These are phyloP conservation scores for Drosophila lutescens DNA, from an alignment of 2,888 invertebrate genomes.

Conservation along the genomic window DNA sequence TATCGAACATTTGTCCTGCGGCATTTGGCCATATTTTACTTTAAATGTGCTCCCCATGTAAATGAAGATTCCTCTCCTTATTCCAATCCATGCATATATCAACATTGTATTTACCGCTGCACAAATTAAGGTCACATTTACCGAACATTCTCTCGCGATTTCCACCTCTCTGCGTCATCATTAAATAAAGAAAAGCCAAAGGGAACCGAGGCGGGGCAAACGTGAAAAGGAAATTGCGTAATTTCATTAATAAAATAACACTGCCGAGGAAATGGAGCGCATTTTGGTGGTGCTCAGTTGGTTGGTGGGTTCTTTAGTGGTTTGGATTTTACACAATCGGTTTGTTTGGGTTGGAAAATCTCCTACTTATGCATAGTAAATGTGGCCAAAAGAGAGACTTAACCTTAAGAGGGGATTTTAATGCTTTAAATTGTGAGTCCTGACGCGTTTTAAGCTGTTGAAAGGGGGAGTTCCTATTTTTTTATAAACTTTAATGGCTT, in stretches of 20 bases:
- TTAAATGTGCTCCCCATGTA: constrained; percentile 75
- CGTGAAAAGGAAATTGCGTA: constrained; percentile 58
- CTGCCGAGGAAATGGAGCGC: constrained; percentile 43
- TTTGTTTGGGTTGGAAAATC: constrained; percentile 13
- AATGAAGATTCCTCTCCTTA: constrained; percentile 49
- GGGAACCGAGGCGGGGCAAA: constrained; percentile 31
- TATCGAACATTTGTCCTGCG: constrained; percentile 62
- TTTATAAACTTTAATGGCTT: background rate
- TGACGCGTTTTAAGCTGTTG: background rate
- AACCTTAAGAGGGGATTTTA: constrained; percentile 3
- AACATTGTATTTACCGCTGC: constrained; percentile 56
- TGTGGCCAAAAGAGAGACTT: constrained; percentile 2
- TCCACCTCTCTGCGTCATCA: constrained; percentile 31
- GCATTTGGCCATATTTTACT: constrained; percentile 70
- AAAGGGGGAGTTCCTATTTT: background rate
- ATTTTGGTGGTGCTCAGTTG: constrained; percentile 20
- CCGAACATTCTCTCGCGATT: constrained; percentile 29
- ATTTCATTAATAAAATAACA: constrained; percentile 71
- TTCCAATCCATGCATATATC: constrained; percentile 65
- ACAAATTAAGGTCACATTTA: constrained; percentile 74
- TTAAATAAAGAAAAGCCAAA: constrained; percentile 39
- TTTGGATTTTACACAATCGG: constrained; percentile 36
- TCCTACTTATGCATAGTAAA: constrained; percentile 30
- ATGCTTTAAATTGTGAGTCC: background rate
- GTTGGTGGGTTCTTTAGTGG: constrained; percentile 30